Conservation (phyloP, 2,113 vertebrate species). For the Malurus cyaneus region DNA sequence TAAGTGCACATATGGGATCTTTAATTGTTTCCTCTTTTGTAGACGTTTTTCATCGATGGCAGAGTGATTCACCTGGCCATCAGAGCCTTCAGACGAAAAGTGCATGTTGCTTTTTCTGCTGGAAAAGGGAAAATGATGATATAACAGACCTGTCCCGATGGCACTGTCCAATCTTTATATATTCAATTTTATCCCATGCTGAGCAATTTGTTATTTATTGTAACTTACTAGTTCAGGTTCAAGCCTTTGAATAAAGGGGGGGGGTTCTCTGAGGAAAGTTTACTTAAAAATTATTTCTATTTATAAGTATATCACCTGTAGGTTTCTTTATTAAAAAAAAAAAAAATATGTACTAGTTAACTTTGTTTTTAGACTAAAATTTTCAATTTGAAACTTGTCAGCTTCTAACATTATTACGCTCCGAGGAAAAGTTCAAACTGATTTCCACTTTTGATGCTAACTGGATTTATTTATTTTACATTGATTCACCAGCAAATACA, state of each 20-base stretch:
- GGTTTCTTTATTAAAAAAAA: not conserved
- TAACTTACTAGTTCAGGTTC: not conserved
- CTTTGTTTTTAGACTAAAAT: not conserved
- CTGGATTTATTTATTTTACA: not conserved
- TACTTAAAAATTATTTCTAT: not conserved
- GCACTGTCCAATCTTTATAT: not conserved
- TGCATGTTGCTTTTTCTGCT: fast-evolving
- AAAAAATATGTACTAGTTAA: not conserved
- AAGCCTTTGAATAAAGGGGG: not conserved
- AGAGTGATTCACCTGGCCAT: not conserved
- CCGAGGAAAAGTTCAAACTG: not conserved
- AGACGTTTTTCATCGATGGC: not conserved
- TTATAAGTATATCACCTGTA: not conserved
- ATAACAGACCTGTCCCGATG: fast-evolving
- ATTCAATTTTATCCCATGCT: not conserved
- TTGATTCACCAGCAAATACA: not conserved
- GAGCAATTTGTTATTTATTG: not conserved
- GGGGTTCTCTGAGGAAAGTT: not conserved
- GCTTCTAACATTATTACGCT: not conserved
- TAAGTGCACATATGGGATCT: not conserved
- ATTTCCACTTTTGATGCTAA: not conserved
- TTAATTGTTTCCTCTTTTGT: not conserved
- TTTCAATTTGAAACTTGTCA: not conserved
- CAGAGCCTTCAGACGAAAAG: not conserved
- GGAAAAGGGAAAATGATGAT: not conserved